These are phyloP conservation scores for Polyploca ridens DNA, from an alignment of 2,888 invertebrate species.

Conservation along the genomic window DNA sequence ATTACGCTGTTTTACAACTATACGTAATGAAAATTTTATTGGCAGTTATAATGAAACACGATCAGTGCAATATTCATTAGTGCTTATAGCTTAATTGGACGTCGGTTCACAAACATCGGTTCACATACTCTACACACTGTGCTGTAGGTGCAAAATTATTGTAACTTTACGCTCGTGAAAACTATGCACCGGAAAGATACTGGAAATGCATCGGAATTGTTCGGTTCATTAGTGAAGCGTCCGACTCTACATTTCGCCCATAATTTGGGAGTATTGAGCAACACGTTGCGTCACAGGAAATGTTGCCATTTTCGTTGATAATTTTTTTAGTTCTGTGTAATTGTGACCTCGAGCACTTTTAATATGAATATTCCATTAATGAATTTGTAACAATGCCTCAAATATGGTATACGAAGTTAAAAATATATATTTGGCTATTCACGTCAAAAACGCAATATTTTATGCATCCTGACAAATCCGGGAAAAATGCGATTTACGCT, in stretches of 20 bases:
- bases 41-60: slow-evolving; percentile 8
- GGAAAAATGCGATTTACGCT: not conserved
- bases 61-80: slow-evolving; percentile 32
- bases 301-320: not conserved
- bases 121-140: slow-evolving; percentile 16
- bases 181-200: slow-evolving; percentile 16
- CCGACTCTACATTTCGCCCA: not conserved
- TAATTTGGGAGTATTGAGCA: slow-evolving; percentile 21
- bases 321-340: not conserved
- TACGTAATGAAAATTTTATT: not conserved
- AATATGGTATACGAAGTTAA: not conserved
- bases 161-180: slow-evolving; percentile 32
- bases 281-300: slow-evolving; percentile 21
- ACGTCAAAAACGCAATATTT: not conserved
- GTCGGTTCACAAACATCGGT: slow-evolving; percentile 24
- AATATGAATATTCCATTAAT: not conserved
- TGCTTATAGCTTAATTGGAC: slow-evolving; percentile 32
- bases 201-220: slow-evolving; percentile 21
- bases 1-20: not conserved
- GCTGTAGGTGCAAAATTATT: slow-evolving; percentile 26
- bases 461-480: not conserved
- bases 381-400: not conserved
- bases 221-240: slow-evolving; percentile 33
- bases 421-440: not conserved
- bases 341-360: too few relatives aligned